Base-by-base conservation (phyloP, 2,888 invertebrate species). In the Platycheirus albimanus region DNA sequence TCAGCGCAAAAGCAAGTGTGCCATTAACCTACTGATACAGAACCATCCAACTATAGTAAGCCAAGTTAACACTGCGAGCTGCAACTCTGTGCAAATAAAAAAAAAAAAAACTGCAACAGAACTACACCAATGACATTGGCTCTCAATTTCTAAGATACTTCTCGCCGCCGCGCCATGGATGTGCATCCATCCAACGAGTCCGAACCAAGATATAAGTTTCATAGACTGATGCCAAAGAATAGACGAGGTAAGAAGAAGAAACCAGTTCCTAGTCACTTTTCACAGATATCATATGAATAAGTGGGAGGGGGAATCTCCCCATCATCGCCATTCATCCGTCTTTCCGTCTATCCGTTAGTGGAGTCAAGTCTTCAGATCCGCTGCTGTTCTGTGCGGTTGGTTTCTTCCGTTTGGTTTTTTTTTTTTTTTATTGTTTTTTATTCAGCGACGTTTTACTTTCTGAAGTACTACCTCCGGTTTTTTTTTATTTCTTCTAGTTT, bases 11-110 rank as follows among this genome's bases (percentile, higher is more conserved):
- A 87, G 87, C 89, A 88, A 88, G 89, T 88, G 89, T 89, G 88
- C 91, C 86, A 91, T 89, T 91, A 90, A 91, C 91, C 91, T 90
- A 91, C 90, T 91, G 91, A 91, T 88, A 90, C 88, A 89, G 86
- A 87, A 87, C 87, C 84, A 86, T 85, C 83, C 86, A 85, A 85
- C 83, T 86, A 84, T 85, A 84, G 76, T 79, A 80, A 84, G 74
- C 63, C 81, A 72, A 74, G 69, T 70, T 72, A 54, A 58, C 45
- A 58, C 49, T 15, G n/a, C n/a, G 41, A 41, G 8, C 38, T 38
- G 24, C 24, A 24, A 24, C 13, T 19, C 8, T 13, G 19, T 49
- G 71, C 47, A 64, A 63, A n/a, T n/a, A n/a, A n/a, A n/a, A n/a
- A 43, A 54, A 61, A 56, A 38, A 41, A 41, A 58, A 58, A 58